These are phyloP conservation scores for Atopsyche davidsoni DNA, from an alignment of 1,140 invertebrate species.

Conservation along the genomic window DNA sequence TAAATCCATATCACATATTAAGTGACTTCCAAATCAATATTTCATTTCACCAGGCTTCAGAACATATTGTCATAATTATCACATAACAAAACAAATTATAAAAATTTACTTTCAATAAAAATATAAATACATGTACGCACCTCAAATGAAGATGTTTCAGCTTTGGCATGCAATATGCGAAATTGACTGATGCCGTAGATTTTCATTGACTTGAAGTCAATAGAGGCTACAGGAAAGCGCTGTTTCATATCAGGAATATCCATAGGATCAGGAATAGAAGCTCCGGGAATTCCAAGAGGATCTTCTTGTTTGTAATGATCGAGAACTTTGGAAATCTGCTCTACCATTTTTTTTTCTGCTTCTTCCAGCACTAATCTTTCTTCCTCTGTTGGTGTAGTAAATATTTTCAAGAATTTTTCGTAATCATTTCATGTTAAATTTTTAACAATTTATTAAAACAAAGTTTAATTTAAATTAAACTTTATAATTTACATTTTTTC, in stretches of 20 bases:
- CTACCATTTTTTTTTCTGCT: constrained; percentile 60
- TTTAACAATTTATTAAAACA: too few relatives aligned
- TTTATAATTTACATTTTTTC: too few relatives aligned
- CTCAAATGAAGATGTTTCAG: constrained; percentile 62
- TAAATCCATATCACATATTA: too few relatives aligned
- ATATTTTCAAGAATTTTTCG: background rate
- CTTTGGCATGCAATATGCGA: constrained; percentile 59
- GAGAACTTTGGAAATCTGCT: constrained; percentile 64
- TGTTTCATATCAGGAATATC: constrained; percentile 70
- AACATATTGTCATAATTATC: too few relatives aligned
- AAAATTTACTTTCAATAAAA: background rate
- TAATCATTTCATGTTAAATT: too few relatives aligned
- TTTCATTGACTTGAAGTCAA: constrained; percentile 65
- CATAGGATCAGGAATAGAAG: constrained; percentile 71
- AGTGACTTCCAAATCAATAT: too few relatives aligned
- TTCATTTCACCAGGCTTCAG: too few relatives aligned
- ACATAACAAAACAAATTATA: background rate
- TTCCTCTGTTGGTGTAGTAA: background rate
- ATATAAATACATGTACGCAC: constrained; percentile 36
- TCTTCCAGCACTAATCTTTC: constrained; percentile 20
- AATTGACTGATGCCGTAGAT: constrained; percentile 74
- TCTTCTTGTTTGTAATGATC: constrained; percentile 77
- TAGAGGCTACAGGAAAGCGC: constrained; percentile 59
- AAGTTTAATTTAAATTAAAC: too few relatives aligned
- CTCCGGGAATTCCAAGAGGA: constrained; percentile 69